Conservation (phyloP, 2,113 vertebrate genomes). For the Silurus asotus region DNA sequence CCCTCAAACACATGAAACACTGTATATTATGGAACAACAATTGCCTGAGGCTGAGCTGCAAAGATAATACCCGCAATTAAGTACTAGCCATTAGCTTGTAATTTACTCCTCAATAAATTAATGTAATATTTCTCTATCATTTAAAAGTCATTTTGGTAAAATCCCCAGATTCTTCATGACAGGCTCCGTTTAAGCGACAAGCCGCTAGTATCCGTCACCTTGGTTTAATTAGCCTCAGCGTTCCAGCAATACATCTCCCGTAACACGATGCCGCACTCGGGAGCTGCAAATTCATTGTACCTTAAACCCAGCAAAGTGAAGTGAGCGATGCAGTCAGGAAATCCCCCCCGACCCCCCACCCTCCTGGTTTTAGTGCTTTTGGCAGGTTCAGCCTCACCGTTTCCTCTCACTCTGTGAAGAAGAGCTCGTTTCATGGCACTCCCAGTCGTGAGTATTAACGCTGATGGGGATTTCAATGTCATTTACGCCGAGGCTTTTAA, state of each 20-base stretch:
- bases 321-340: background rate
- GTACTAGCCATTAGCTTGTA: background rate
- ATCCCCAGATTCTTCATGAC: background rate
- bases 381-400: background rate
- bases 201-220: background rate
- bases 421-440: conserved; percentile 26
- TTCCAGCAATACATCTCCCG: conserved; percentile 37
- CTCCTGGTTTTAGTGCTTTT: background rate
- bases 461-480: conserved; percentile 23
- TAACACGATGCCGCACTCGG: conserved; percentile 37
- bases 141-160: conserved; percentile 7
- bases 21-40: background rate
- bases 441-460: conserved; percentile 9
- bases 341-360: background rate
- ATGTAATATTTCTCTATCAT: background rate
- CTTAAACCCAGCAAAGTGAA: background rate
- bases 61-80: background rate
- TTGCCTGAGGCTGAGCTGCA: background rate
- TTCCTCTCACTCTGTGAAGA: background rate
- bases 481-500: conserved; percentile 16
- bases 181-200: conserved; percentile 7
- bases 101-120: background rate
- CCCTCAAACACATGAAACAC: background rate
- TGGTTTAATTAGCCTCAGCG: conserved; percentile 17
- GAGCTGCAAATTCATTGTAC: conserved; percentile 10